Percentiles rank a stretch among this genome's conserved stretches.
These are phyloP conservation scores for Micromussa lordhowensis DNA, from an alignment of 92 coral and sea anemone species.

Conservation along the genomic window DNA sequence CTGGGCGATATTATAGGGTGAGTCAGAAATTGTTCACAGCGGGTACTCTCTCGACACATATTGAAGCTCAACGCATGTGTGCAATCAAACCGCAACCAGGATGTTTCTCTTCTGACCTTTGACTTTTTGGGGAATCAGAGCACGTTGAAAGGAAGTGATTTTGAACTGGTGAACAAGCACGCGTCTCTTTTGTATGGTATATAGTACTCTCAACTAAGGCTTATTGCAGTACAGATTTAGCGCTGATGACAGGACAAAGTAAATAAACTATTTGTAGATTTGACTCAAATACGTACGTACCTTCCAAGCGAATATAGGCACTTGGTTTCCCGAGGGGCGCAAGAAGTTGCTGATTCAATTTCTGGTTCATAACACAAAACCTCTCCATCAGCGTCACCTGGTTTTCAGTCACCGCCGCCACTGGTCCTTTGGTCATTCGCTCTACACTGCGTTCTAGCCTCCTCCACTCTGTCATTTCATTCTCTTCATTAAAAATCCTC, in stretches of 20 bases:
- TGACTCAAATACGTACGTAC: not conserved
- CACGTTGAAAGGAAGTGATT: not conserved
- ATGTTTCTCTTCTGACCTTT: not conserved
- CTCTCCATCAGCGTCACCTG: conserved; percentile 25
- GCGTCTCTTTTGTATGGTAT: not conserved
- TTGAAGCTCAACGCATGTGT: too few relatives aligned
- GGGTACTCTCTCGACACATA: too few relatives aligned
- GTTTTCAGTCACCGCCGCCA: conserved; percentile 9
- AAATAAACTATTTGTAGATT: too few relatives aligned
- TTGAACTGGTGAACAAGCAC: not conserved
- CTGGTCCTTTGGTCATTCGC: not conserved
- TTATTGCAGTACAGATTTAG: not conserved
- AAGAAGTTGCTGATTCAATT: not conserved
- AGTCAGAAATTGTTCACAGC: too few relatives aligned
- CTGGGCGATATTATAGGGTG: too few relatives aligned
- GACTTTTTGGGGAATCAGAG: too few relatives aligned
- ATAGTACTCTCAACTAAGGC: not conserved
- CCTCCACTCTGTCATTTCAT: not conserved
- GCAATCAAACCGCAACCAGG: too few relatives aligned
- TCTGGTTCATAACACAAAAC: conserved; percentile 20
- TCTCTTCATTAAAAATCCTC: not conserved
- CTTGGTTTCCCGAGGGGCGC: not conserved
- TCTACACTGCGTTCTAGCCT: not conserved
- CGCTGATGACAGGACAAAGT: too few relatives aligned
- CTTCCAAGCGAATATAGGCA: not conserved